A percentile compares a stretch with the other conserved stretches of the same genome.
phyloP scores from a whole-genome alignment of 2,797 vertebrate species.

The Cossypha dichroa region DNA sequence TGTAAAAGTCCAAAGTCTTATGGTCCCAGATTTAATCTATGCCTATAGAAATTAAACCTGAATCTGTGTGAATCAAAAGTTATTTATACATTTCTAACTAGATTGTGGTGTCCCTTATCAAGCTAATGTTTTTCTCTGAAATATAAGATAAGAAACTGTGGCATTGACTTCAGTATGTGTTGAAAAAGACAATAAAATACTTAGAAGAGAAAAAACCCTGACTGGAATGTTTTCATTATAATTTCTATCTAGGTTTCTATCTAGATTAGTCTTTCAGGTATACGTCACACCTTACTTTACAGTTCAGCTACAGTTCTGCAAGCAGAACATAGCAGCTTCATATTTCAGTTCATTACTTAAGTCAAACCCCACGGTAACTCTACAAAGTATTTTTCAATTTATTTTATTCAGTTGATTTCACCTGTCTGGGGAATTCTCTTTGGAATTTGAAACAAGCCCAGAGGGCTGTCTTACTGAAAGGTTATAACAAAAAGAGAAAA shows the following conservation, averaged over 20 bases:
- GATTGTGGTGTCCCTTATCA: neutral
- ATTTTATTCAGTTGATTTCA: slow-evolving; percentile 53
- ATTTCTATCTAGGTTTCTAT: neutral
- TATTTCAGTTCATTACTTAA: slow-evolving; percentile 39
- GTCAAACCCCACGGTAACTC: neutral
- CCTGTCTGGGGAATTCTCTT: slow-evolving; percentile 18
- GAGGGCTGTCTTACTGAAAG: neutral
- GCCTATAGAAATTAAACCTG: neutral
- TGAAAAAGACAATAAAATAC: neutral
- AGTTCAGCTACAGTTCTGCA: neutral
- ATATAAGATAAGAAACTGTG: neutral
- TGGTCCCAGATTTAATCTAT: neutral
- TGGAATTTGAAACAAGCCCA: slow-evolving; percentile 23
- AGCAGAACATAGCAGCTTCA: neutral
- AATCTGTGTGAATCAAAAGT: neutral
- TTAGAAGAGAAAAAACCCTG: neutral
- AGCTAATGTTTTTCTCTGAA: neutral
- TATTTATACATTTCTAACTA: neutral
- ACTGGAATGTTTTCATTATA: neutral
- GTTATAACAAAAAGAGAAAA: neutral
- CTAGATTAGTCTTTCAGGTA: neutral
- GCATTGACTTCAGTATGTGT: neutral
- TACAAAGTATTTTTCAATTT: slow-evolving; percentile 35
- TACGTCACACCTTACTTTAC: neutral
- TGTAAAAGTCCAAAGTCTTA: neutral